phyloP scores from a whole-genome alignment of 2,113 vertebrate species.

The Mandrillus leucophaeus region DNA sequence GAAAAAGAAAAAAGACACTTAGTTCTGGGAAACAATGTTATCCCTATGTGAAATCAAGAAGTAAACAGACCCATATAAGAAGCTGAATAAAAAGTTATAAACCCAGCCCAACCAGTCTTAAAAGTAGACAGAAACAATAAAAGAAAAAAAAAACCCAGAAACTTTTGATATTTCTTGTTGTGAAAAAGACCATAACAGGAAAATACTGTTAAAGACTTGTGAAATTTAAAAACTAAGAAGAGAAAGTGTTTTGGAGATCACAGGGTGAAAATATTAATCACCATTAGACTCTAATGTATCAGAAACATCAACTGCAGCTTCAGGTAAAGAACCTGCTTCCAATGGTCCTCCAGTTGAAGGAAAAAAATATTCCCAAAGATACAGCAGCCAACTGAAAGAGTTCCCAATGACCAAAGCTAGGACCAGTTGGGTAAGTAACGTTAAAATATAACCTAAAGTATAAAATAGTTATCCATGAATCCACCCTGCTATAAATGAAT shows the following conservation, averaged over 20 bases:
- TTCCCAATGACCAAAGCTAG: background rate
- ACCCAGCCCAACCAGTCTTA: background rate
- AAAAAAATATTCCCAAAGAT: background rate
- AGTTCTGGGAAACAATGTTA: background rate
- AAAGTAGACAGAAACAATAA: background rate
- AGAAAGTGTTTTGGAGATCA: background rate
- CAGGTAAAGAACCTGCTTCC: background rate
- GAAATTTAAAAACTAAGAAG: background rate
- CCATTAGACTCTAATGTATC: background rate
- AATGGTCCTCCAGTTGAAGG: background rate
- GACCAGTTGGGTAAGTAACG: background rate
- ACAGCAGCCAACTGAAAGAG: background rate
- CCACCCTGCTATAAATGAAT: background rate
- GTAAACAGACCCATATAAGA: background rate
- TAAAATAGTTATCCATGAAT: background rate
- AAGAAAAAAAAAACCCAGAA: background rate
- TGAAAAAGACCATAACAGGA: background rate
- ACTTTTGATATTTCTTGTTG: background rate
- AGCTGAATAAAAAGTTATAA: background rate
- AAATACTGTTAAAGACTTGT: background rate
- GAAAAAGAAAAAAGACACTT: background rate
- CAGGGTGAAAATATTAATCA: background rate
- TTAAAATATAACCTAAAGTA: background rate
- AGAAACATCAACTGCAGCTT: background rate
- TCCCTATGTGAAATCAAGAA: background rate